phyloP scores from a whole-genome alignment of 2,888 invertebrate genomes.

The Heliconius erato region DNA sequence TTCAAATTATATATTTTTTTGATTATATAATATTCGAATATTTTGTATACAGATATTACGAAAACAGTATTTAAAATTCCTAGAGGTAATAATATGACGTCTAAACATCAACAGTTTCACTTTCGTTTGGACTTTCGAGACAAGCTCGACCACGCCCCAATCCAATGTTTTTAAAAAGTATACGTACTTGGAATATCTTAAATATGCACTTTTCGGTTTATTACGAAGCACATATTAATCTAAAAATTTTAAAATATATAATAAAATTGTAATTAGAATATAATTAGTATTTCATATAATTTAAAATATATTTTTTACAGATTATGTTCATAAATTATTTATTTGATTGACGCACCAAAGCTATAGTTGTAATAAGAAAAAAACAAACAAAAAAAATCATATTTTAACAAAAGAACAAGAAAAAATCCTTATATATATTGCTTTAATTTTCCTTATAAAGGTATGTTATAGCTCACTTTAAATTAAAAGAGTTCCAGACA shows the following conservation, averaged over 20 bases:
- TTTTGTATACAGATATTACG: neutral
- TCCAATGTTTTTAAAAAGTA: slow-evolving; percentile 24
- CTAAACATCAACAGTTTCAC: slow-evolving; percentile 65
- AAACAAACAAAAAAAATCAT: neutral
- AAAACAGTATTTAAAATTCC: slow-evolving; percentile 1
- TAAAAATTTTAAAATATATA: neutral
- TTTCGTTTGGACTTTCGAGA: slow-evolving; percentile 78
- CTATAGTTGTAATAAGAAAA: neutral
- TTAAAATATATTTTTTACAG: neutral
- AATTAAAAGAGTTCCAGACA: too few relatives aligned
- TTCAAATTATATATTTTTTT: neutral
- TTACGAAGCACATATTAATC: neutral
- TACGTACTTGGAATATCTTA: neutral
- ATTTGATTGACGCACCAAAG: neutral
- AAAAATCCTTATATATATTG: slow-evolving; percentile 40
- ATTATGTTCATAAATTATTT: neutral
- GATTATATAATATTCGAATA: neutral
- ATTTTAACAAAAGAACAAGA: neutral
- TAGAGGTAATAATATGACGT: slow-evolving; percentile 9
- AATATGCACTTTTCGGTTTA: neutral
- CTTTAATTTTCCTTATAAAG: slow-evolving; percentile 55
- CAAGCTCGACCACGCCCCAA: slow-evolving; percentile 58
- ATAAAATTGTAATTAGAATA: neutral
- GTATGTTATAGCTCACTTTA: neutral
- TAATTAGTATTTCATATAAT: neutral